Percentiles rank a stretch among this genome's conserved stretches.
Conservation (phyloP, 2,888 invertebrate species). For the Trichopoda pennipes region DNA sequence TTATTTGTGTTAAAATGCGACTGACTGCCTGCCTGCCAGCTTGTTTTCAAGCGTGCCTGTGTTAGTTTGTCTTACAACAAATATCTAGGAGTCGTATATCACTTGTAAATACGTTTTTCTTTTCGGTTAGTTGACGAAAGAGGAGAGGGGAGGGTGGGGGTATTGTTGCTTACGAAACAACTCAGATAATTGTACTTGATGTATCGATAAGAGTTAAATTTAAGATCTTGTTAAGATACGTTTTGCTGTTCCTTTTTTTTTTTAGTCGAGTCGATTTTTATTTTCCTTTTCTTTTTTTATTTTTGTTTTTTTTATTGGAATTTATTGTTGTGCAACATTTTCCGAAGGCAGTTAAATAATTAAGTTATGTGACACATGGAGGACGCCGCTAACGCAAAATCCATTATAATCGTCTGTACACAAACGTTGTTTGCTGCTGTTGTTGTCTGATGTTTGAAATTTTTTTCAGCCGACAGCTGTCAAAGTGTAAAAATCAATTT, state of each 20-base stretch:
- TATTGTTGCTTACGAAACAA: constrained; percentile 27
- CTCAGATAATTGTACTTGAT: constrained; percentile 57
- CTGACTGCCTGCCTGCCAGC: too few relatives aligned
- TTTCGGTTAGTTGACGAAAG: too few relatives aligned
- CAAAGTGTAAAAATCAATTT: constrained; percentile 61
- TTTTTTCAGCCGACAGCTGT: constrained; percentile 48
- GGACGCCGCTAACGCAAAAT: constrained; percentile 50
- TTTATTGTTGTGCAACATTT: constrained; percentile 42
- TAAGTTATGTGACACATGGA: constrained; percentile 55
- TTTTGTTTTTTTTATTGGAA: background rate
- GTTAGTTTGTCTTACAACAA: background rate
- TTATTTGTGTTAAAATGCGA: constrained; percentile 25
- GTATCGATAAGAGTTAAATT: constrained; percentile 64
- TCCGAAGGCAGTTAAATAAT: constrained; percentile 59
- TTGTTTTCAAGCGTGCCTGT: background rate
- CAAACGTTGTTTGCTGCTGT: constrained; percentile 11
- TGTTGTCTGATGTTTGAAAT: constrained; percentile 38
- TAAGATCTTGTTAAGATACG: constrained; percentile 66
- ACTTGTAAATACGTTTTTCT: background rate
- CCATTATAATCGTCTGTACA: constrained; percentile 22
- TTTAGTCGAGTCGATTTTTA: too few relatives aligned
- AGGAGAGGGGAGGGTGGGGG: background rate
- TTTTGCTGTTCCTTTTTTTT: constrained; percentile 41
- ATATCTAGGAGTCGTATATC: constrained; percentile 20
- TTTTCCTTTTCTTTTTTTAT: constrained; percentile 9